Base-by-base conservation (phyloP, 2,113 vertebrate species). In the Elephas maximus region DNA sequence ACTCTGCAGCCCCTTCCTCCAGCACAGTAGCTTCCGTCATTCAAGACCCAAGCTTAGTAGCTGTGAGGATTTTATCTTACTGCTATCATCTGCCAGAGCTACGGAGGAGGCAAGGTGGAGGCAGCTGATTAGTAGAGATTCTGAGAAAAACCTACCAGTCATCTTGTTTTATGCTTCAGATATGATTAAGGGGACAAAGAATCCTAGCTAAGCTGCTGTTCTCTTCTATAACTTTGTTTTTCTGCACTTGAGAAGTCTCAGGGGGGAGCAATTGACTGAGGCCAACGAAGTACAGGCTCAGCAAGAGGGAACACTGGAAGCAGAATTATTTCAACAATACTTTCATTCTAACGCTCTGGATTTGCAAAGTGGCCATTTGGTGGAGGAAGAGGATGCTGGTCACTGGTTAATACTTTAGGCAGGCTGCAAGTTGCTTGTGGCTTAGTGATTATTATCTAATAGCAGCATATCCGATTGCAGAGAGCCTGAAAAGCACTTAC, bases 91-190 rank as follows among this genome's bases (percentile, higher is more conserved):
- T 77, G 84, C 37, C 74, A 5, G n/a, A 60, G 77, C 91, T 45
- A 45, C 20, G 9, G 80, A 51, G n/a, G 89, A 84, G 20, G 33
- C 60, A 73, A 86, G 26, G n/a, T 26, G 79, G 77, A 60, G 53
- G 48, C 41, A 60, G 79, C 23, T 87, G 88, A 81, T 79, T 12
- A 69, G 60, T 45, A 88, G 67, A 48, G 88, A 90, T 92, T 90
- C 80, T 6, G 44, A 87, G 88, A 67, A 71, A 80, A 91, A 65
- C 28, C 53, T 37, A 82, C 65, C 51, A 65, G 84, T 81, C 83
- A 83, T 73, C 63, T 82, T 89, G 41, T 71, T 89, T 91, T 79
- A 82, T 83, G 93, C 63, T 89, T 93, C 57, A 77, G 69, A 41
- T 89, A 73, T 26, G 76, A 93, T 26, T 71, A 90, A 89, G 79